A percentile compares a stretch with the other conserved stretches of the same genome.
Conservation (phyloP, 2,888 invertebrate genomes). For the Idaea aversata region DNA sequence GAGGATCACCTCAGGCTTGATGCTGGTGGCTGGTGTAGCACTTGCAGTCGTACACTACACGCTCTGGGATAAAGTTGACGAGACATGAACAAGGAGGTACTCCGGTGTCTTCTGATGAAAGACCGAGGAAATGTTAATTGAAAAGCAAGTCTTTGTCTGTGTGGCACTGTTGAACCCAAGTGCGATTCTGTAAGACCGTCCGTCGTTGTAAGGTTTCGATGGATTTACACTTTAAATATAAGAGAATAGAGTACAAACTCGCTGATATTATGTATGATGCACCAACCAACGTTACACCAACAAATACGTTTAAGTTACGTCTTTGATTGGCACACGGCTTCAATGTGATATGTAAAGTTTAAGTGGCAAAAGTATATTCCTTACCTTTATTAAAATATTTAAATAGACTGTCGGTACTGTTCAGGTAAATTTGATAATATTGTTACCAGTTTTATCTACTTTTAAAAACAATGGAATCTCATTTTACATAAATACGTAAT, state of each 20-base stretch:
- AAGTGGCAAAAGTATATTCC: neutral
- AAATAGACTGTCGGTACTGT: neutral
- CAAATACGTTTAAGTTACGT: neutral
- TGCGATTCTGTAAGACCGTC: constrained; percentile 33
- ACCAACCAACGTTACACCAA: neutral
- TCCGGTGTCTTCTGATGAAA: neutral
- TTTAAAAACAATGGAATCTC: neutral
- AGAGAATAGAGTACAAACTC: neutral
- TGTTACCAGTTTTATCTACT: neutral
- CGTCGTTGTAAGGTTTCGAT: neutral
- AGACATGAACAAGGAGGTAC: constrained; percentile 34
- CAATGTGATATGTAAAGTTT: constrained; percentile 1
- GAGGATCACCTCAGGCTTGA: constrained; percentile 46
- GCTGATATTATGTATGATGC: neutral
- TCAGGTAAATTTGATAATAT: neutral
- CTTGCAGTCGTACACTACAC: constrained; percentile 40
- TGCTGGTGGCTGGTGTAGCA: constrained; percentile 39
- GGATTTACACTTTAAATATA: neutral
- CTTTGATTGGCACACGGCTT: neutral
- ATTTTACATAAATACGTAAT: neutral
- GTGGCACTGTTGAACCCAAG: constrained; percentile 21
- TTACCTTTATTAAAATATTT: neutral
- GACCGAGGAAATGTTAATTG: neutral
- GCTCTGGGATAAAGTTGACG: constrained; percentile 34
- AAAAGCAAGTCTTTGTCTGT: neutral